Base-by-base conservation (phyloP, 2,888 invertebrate genomes). In the Microctonus aethiopoides region DNA sequence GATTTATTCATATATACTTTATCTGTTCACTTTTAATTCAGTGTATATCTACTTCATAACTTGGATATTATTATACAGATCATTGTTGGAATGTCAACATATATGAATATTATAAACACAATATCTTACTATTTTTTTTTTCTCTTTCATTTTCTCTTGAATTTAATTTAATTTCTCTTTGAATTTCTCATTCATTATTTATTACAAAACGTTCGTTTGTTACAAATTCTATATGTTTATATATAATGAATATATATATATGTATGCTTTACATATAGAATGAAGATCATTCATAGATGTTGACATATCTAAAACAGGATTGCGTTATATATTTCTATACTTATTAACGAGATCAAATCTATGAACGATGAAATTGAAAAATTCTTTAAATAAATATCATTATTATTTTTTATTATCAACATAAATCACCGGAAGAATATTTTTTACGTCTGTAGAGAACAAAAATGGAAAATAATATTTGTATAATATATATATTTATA, bases 331-430 rank as follows among this genome's bases (percentile, higher is more conserved):
- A n/a, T n/a, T n/a, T n/a, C n/a, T n/a, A n/a, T n/a, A n/a, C 67
- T 64, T 56, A 70, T 75, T 80, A 78, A 78, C 75, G 72, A 75
- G 77, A 79, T 80, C 75, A 63, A 74, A 76, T 74, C 74, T 39
- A n/a, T 26, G 34, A 20, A 57, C n/a, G 29, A 32, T 32, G 16
- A 16, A 26, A 57, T 32, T 1, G 16, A 46, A 6, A 16, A 6
- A 16, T 46, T 16, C 7, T 7, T 16, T 46, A 6, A 46, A 6
- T n/a, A 16, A n/a, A 16, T n/a, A 20, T 16, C 1, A 46, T 7
- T 4, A 16, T 16, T 46, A 16, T 46, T 39, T 16, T 46, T 46
- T 6, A n/a, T 46, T 46, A 46, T 46, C 46, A 46, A 46, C 7
- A 29, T 34, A 10, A 13, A 9, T 32, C 32, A 57, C 57, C 57